A percentile compares a stretch with the other conserved stretches of the same genome.
These are phyloP conservation scores for Agelastica alni DNA, from an alignment of 2,888 invertebrate species.

Conservation along the genomic window DNA sequence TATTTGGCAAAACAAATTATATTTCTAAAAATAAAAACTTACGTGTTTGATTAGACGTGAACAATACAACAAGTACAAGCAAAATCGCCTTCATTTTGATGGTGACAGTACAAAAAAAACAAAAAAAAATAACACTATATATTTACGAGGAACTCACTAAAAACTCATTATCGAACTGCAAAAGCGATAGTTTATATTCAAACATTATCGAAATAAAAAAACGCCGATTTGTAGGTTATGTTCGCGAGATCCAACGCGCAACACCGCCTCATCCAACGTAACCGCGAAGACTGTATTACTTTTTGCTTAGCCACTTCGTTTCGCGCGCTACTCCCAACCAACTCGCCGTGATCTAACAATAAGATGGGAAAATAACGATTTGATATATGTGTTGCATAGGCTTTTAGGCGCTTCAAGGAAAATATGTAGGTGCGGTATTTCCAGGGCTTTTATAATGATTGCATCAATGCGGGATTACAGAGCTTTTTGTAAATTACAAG, in stretches of 20 bases:
- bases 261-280: constrained; percentile 20
- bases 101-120: constrained; percentile 21
- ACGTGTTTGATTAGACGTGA: constrained; percentile 32
- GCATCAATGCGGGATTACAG: constrained; percentile 30
- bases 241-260: constrained; percentile 25
- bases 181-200: constrained; percentile 13
- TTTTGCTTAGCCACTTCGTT: constrained; percentile 8
- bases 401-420: constrained; percentile 23
- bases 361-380: constrained; percentile 27
- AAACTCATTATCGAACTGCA: constrained; percentile 16
- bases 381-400: constrained; percentile 35
- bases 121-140: constrained; percentile 16
- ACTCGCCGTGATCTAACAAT: constrained; percentile 27
- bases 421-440: constrained; percentile 26
- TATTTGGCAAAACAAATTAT: constrained; percentile 24
- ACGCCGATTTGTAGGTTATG: constrained; percentile 33
- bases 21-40: constrained; percentile 36
- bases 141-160: constrained; percentile 24
- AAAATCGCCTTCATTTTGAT: constrained; percentile 30
- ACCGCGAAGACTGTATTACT: constrained; percentile 23
- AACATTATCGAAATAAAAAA: constrained; percentile 32
- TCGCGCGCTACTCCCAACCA: too few species aligned
- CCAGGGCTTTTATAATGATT: constrained; percentile 31
- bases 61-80: constrained; percentile 22
- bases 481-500: constrained; percentile 28